These are phyloP conservation scores for Semotilus atromaculatus DNA, from an alignment of 2,797 vertebrate genomes.

Conservation along the genomic window DNA sequence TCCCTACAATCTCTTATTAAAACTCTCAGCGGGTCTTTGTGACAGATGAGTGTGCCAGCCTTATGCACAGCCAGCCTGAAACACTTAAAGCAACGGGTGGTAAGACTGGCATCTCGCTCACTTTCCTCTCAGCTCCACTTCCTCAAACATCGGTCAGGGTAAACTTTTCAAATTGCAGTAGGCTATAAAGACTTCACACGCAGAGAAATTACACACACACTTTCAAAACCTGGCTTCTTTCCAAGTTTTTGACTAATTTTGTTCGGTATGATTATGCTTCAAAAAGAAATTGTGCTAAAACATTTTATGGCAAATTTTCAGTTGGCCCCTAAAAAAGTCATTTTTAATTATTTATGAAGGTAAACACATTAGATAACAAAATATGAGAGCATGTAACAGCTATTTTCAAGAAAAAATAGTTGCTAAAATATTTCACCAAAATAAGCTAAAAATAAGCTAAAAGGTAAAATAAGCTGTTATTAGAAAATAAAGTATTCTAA, in stretches of 20 bases:
- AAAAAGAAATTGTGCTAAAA: background rate
- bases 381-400: background rate
- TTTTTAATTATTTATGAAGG: background rate
- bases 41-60: constrained; percentile 55
- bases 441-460: too few species aligned
- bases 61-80: constrained; percentile 63
- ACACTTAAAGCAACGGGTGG: constrained; percentile 65
- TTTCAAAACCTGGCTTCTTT: background rate
- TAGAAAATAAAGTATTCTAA: background rate
- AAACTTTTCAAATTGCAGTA: constrained; percentile 44
- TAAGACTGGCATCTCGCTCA: constrained; percentile 55
- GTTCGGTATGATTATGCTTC: background rate
- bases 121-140: constrained; percentile 56
- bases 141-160: constrained; percentile 42
- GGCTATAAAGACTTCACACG: constrained; percentile 46
- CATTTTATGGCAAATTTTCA: background rate
- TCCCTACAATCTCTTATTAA: constrained; percentile 40
- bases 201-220: too few species aligned
- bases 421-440: background rate
- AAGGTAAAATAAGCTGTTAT: too few species aligned
- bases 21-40: constrained; percentile 56
- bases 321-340: background rate
- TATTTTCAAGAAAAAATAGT: background rate
- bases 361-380: background rate
- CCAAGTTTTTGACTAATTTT: background rate